phyloP scores from a whole-genome alignment of 2,113 vertebrate genomes.

The Caranx ignobilis region DNA sequence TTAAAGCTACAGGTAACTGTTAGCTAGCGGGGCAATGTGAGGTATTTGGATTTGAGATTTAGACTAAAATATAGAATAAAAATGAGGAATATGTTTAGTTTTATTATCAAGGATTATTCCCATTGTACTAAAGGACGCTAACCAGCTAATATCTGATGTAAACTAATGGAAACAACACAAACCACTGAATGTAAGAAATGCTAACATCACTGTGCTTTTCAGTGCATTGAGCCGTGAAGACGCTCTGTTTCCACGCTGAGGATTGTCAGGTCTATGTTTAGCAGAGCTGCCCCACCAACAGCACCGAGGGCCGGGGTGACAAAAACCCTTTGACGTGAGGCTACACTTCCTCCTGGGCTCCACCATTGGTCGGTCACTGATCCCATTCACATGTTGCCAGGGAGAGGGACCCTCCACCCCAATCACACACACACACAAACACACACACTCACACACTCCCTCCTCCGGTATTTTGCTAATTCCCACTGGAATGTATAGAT shows the following conservation, averaged over 20 bases:
- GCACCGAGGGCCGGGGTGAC: conserved; percentile 37
- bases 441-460: conserved; percentile 49
- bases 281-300: conserved; percentile 60
- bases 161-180: no score
- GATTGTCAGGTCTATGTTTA: conserved; percentile 69
- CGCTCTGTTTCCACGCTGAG: background rate
- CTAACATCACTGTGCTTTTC: background rate
- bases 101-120: no score
- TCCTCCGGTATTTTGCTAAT: conserved; percentile 62
- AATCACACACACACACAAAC: conserved; percentile 12
- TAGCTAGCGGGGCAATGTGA: no score
- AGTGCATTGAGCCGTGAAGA: background rate
- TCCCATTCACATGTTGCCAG: conserved; percentile 75
- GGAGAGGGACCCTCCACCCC: conserved; percentile 52
- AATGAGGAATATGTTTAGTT: no score
- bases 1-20: no score
- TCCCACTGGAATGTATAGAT: conserved; percentile 56
- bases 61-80: no score
- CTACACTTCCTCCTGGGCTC: conserved; percentile 11
- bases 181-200: no score
- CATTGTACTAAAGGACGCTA: no score
- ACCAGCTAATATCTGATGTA: no score
- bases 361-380: conserved; percentile 58
- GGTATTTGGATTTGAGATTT: no score
- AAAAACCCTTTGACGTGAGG: conserved; percentile 54